Conservation (phyloP, 2,797 vertebrate species). For the Megaceryle alcyon region DNA sequence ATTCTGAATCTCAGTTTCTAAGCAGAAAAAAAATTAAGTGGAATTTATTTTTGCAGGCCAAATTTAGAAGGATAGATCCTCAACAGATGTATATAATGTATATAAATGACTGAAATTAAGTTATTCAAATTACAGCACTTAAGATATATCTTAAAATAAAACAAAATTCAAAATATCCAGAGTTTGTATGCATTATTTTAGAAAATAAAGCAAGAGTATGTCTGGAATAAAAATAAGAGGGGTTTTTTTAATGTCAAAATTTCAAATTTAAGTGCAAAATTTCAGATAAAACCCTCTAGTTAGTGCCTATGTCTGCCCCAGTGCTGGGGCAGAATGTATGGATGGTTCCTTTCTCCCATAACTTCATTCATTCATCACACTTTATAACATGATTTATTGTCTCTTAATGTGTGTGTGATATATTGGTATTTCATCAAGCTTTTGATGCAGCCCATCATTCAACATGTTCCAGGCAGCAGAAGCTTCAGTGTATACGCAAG, state of each 20-base stretch:
- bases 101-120: background rate
- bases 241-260: background rate
- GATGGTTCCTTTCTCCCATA: background rate
- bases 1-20: background rate
- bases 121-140: background rate
- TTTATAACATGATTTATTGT: conserved; percentile 10
- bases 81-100: background rate
- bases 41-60: background rate
- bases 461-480: background rate
- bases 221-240: background rate
- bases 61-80: background rate
- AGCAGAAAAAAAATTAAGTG: background rate
- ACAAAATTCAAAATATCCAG: background rate
- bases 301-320: background rate
- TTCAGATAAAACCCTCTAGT: background rate
- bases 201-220: background rate
- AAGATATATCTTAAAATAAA: background rate
- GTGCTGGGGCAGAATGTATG: background rate
- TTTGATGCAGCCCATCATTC: conserved; percentile 37
- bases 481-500: background rate
- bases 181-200: background rate
- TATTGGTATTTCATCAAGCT: conserved; percentile 14
- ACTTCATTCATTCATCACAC: background rate
- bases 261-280: background rate
- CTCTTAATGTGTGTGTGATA: background rate